Conservation (phyloP, 2,797 vertebrate genomes). For the Hypotaenidia philippensis region DNA sequence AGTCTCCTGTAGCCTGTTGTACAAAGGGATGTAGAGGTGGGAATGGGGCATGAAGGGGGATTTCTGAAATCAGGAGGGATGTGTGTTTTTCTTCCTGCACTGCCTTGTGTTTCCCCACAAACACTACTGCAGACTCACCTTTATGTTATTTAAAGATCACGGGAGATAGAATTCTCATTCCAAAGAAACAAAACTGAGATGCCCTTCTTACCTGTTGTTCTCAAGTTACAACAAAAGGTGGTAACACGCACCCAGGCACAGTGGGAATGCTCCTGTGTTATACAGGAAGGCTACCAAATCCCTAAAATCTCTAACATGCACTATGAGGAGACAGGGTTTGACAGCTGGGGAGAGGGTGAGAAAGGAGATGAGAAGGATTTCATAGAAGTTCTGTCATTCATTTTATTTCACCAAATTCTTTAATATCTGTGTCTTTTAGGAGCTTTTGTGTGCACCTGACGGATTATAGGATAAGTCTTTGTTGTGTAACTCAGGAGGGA, state of each 20-base stretch:
- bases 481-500: not conserved
- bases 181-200: not conserved
- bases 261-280: fast-evolving
- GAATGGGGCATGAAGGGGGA: not conserved
- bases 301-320: not conserved
- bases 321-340: not conserved
- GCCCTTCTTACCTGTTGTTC: no score
- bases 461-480: not conserved
- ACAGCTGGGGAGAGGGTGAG: not conserved
- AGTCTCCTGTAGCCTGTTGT: not conserved
- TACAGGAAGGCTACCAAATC: not conserved
- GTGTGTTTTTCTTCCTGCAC: not conserved
- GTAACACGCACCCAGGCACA: not conserved
- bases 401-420: not conserved
- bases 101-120: not conserved
- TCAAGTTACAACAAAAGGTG: not conserved
- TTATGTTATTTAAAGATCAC: not conserved
- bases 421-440: not conserved
- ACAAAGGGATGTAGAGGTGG: not conserved
- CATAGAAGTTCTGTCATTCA: not conserved
- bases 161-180: not conserved
- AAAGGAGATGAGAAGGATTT: not conserved
- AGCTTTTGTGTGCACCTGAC: not conserved
- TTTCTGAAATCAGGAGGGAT: not conserved
- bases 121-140: not conserved